phyloP scores from a whole-genome alignment of 2,113 vertebrate species.

The Meleagris gallopavo region DNA sequence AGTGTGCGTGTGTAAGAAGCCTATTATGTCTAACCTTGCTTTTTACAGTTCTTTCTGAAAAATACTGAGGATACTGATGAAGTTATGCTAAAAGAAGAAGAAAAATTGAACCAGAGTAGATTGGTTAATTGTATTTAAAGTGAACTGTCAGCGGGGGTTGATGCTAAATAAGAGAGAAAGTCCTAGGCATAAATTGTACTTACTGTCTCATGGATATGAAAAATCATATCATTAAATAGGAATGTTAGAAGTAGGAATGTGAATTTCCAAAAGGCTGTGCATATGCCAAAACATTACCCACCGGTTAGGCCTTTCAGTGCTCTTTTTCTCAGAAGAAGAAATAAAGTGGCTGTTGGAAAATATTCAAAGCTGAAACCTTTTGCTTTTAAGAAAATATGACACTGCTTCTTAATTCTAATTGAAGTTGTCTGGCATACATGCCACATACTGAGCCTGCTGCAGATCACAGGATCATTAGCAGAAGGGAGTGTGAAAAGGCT shows the following conservation, averaged over 20 bases:
- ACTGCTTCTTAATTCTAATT: neutral
- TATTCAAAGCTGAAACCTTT: neutral
- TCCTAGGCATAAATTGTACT: neutral
- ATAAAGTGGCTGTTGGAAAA: neutral
- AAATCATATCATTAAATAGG: neutral
- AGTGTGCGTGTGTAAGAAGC: neutral
- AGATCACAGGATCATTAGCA: neutral
- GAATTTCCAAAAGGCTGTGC: neutral
- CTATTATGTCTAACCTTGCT: rapidly evolving
- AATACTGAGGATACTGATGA: neutral
- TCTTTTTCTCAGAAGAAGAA: neutral
- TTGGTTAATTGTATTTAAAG: neutral
- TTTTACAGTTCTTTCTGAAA: neutral
- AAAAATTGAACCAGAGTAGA: neutral
- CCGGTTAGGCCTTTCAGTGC: neutral
- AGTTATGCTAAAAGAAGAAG: neutral
- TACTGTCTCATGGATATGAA: neutral
- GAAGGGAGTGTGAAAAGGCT: rapidly evolving
- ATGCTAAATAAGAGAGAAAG: neutral
- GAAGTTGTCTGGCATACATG: neutral
- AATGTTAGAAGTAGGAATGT: neutral
- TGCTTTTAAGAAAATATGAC: neutral
- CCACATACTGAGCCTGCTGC: neutral
- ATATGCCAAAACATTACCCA: neutral
- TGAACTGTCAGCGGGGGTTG: neutral